These are phyloP conservation scores for Eulemur mongoz DNA, from an alignment of 2,797 vertebrate genomes.

Conservation along the genomic window DNA sequence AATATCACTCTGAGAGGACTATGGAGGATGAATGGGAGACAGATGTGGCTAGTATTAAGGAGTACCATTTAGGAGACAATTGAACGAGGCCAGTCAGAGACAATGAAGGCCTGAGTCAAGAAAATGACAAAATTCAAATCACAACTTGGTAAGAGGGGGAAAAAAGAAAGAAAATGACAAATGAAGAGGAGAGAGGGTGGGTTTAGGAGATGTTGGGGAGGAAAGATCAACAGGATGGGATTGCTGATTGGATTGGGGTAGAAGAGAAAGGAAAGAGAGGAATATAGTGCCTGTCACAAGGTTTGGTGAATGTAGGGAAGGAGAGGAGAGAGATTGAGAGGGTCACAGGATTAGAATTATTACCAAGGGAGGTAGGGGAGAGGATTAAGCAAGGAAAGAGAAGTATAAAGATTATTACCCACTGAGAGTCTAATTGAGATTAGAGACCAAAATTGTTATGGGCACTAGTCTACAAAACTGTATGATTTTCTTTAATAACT, in stretches of 20 bases:
- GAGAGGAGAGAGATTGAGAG: not conserved
- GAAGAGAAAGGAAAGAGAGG: not conserved
- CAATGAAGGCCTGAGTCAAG: not conserved
- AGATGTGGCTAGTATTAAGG: not conserved
- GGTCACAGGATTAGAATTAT: not conserved
- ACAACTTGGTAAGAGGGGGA: not conserved
- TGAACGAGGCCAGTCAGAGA: not conserved
- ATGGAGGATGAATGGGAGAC: not conserved
- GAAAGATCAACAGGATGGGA: not conserved
- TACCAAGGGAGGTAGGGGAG: not conserved
- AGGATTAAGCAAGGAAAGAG: not conserved
- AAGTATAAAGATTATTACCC: not conserved
- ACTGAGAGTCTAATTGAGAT: not conserved
- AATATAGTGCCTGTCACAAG: not conserved
- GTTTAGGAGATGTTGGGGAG: not conserved
- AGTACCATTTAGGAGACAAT: not conserved
- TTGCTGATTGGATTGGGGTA: not conserved
- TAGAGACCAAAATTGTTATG: not conserved
- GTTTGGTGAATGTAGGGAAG: not conserved
- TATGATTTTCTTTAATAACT: slow-evolving; percentile 19
- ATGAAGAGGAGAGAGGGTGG: not conserved
- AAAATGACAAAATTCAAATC: slow-evolving; percentile 23
- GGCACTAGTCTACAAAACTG: not conserved
- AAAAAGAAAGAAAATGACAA: not conserved
- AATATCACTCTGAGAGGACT: not conserved